phyloP scores from a whole-genome alignment of 2,888 invertebrate genomes.

The Cosmorhoe ocellata region DNA sequence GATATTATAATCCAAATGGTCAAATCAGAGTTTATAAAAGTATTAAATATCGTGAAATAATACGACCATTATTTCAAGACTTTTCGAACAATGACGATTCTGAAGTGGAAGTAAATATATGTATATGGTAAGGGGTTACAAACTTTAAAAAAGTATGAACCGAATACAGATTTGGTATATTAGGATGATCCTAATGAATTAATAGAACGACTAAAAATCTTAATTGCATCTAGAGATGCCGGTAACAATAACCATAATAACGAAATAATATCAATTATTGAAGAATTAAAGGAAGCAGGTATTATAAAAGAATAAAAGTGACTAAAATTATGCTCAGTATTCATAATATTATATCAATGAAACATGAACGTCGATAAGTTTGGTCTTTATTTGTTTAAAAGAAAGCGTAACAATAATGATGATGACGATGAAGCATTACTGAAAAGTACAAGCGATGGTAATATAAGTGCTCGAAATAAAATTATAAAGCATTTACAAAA shows the following conservation, averaged over 20 bases:
- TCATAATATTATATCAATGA: not conserved
- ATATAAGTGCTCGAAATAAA: not conserved
- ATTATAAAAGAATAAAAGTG: constrained; percentile 17
- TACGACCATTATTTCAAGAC: not conserved
- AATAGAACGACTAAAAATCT: constrained; percentile 24
- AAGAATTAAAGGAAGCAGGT: constrained; percentile 20
- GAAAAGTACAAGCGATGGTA: not conserved
- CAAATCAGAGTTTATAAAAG: not conserved
- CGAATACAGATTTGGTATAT: not conserved
- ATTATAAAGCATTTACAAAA: not conserved
- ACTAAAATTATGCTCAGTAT: not conserved
- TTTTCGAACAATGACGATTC: not conserved
- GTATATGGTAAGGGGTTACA: not conserved
- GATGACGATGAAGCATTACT: not conserved
- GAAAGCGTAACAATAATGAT: not conserved
- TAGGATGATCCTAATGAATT: constrained; percentile 6
- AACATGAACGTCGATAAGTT: constrained; percentile 4
- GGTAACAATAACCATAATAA: constrained; percentile 19
- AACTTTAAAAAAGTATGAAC: not conserved
- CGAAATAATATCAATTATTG: constrained; percentile 51
- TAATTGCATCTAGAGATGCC: constrained; percentile 30
- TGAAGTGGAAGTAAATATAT: not conserved
- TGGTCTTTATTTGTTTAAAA: not conserved
- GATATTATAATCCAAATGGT: not conserved
- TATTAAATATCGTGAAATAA: not conserved